Evolutionary conservation across 64 coral and sea anemone genomes (phyloP), one percentile per base, ranked within the genome.

Genomic region (Porites lutea): DNA sequence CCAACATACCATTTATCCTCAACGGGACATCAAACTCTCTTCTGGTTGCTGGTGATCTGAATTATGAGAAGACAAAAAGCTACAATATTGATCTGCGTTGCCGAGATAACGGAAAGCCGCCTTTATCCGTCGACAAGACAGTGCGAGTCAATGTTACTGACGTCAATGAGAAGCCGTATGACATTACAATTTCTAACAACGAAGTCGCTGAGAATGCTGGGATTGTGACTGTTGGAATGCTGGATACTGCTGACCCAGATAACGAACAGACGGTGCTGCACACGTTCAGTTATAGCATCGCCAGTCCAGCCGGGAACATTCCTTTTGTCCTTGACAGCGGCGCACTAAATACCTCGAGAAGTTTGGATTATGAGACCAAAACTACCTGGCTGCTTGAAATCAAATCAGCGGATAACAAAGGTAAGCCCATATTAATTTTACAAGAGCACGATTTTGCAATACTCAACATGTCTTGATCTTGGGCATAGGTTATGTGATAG

Each of bases 301-400:
- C 88, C 6, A 74, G 60, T 27, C 54, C 75, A 11, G 20, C 13
- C 16, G 52, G 79, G 3, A 69, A 11, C 43, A 66, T 90, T 64
- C 87, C 93, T 23, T 98, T 98, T 87, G 69, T 65, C 19, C 64
- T 93, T 51, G 93, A 89, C 65, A 82, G 82, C 22, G 49, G 74
- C 80, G 53, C 60, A n/a, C 75, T 98, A 2, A 98, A 92, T 5
- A 95, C 96, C 5, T 90, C 90, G 3, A 47, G 54, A 71, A 95
- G 93, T 53, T 87, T 98, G 90, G 90, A 98, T 95, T 95, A 95
- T 44, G 96, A 98, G 64, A 48, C 75, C 21, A 93, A 73, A 61
- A 46, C 63, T 46, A 52, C 20, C 0, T 98, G 90, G 90, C 4
- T 67, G 23, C 55, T 98, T 16, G 8, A 27, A 27, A 77, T 98